These are phyloP conservation scores for Holothuria scabra DNA, from an alignment of 53 echinoderm and acorn worm species.

Conservation along the genomic window DNA sequence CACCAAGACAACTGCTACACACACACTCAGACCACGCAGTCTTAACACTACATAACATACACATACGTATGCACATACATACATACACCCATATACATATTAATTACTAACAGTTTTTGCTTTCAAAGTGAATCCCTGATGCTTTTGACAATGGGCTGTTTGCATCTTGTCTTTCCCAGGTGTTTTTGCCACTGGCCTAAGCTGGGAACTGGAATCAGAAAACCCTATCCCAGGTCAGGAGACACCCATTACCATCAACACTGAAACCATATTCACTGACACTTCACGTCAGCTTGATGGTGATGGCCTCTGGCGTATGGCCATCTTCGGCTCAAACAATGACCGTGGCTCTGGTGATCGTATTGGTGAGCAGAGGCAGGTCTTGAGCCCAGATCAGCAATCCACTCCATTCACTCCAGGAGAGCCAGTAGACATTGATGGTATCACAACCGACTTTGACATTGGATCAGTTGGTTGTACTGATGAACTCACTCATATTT, in stretches of 20 bases:
- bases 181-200: conserved; percentile 77
- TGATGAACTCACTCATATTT: conserved; percentile 67
- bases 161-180: conserved; percentile 50
- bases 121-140: conserved; percentile 11
- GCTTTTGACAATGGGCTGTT: conserved; percentile 18
- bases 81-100: neutral
- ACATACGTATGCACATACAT: neutral
- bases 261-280: conserved; percentile 52
- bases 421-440: conserved; percentile 58
- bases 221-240: conserved; percentile 71
- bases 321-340: conserved; percentile 80
- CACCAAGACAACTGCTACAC: conserved; percentile 2
- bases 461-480: conserved; percentile 88
- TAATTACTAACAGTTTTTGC: conserved; percentile 15
- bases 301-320: conserved; percentile 83
- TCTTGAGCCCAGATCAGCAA: conserved; percentile 56
- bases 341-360: conserved; percentile 71
- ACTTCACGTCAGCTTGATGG: conserved; percentile 80
- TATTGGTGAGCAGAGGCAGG: conserved; percentile 67
- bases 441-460: conserved; percentile 73
- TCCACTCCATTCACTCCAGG: conserved; percentile 70
- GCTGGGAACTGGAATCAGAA: conserved; percentile 62
- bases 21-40: neutral
- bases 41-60: too few relatives aligned
- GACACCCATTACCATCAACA: conserved; percentile 64